Percentiles rank a stretch among this genome's conserved stretches.
Evolutionary conservation across 2,888 invertebrate genomes (phyloP).

Genomic region (Dorcus parallelipipedus): DNA sequence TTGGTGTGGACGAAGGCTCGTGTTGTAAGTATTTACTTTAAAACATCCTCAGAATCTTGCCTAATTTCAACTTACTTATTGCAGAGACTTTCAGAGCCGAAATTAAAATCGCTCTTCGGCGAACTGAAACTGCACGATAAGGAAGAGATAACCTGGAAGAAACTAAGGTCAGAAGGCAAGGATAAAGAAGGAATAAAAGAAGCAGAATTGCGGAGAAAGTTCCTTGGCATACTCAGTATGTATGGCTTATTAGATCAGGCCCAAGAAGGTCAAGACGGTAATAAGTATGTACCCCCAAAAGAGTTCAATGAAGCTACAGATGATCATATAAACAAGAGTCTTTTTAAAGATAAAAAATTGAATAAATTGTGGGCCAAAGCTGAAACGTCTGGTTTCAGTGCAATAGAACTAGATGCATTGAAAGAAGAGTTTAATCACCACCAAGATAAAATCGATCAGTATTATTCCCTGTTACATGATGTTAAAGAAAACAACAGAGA

Average conservation of each 20-base stretch:
- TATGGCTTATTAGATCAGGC: conserved; percentile 80
- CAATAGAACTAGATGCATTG: conserved; percentile 75
- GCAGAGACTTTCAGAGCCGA: conserved; percentile 77
- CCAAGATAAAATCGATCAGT: conserved; percentile 89
- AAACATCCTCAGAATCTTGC: conserved; percentile 81
- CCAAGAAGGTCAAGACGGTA: conserved; percentile 54
- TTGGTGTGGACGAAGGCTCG: conserved; percentile 87
- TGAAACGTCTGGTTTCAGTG: conserved; percentile 80
- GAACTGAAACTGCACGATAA: conserved; percentile 91
- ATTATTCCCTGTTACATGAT: conserved; percentile 73
- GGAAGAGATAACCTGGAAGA: conserved; percentile 82
- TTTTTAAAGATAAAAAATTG: conserved; percentile 87
- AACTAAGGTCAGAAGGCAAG: conserved; percentile 74
- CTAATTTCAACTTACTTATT: conserved; percentile 59
- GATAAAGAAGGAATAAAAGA: conserved; percentile 86
- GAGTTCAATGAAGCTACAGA: conserved; percentile 53
- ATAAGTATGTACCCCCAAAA: conserved; percentile 53
- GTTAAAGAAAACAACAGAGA: conserved; percentile 59
- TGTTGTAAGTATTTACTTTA: conserved; percentile 59
- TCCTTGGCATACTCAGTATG: conserved; percentile 76
- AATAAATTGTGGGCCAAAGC: conserved; percentile 89
- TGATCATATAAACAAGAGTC: conserved; percentile 66
- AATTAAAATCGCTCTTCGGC: conserved; percentile 80
- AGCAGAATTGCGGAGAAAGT: conserved; percentile 73
- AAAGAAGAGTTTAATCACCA: conserved; percentile 90